Evolutionary conservation across 2,888 invertebrate species (phyloP).

Genomic region (Megalurothrips usitatus): DNA sequence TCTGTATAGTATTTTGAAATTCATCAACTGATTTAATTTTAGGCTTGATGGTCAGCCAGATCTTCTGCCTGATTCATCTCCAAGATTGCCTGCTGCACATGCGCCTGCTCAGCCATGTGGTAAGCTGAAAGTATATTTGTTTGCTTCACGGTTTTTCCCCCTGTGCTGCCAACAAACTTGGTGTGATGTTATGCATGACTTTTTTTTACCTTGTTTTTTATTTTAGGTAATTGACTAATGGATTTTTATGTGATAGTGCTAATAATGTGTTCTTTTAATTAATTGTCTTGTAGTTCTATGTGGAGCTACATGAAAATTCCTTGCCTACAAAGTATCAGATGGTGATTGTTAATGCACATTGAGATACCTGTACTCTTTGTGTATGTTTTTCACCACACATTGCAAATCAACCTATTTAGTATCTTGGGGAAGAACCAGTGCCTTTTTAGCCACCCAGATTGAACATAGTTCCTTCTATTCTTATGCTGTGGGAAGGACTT

Average conservation of each 20-base stretch:
- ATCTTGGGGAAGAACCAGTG: neutral
- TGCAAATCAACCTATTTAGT: neutral
- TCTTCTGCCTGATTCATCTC: constrained; percentile 18
- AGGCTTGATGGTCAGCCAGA: constrained; percentile 33
- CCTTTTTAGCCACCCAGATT: neutral
- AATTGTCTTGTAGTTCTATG: neutral
- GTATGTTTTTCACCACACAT: neutral
- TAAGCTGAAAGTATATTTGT: neutral
- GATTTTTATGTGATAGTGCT: neutral
- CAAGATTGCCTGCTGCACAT: constrained; percentile 28
- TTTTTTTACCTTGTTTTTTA: neutral
- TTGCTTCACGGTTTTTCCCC: neutral
- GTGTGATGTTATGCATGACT: neutral
- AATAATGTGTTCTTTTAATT: neutral
- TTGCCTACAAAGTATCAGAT: neutral
- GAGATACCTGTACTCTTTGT: neutral
- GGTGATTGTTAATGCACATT: constrained; percentile 12
- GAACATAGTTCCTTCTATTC: no score
- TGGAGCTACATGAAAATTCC: neutral
- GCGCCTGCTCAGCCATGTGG: constrained; percentile 31
- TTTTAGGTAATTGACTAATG: neutral
- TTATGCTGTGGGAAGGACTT: no score
- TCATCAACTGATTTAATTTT: neutral
- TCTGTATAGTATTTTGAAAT: neutral
- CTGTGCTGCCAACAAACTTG: neutral